Conservation (phyloP, 2,888 invertebrate species). For the Scaptodrosophila latifasciaeformis region DNA sequence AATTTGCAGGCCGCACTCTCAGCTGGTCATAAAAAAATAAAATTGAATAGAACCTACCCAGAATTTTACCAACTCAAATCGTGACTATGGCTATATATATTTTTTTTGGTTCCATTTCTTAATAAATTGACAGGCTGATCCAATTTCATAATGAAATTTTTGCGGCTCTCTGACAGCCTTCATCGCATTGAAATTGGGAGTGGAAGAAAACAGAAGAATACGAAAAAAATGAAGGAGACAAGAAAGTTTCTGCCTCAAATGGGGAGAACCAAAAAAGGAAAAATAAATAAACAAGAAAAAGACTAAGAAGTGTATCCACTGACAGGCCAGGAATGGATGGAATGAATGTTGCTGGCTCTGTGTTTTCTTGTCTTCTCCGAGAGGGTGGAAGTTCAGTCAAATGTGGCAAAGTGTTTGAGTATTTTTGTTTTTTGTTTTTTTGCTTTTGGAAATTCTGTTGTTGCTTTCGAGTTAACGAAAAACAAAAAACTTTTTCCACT, state of each 20-base stretch:
- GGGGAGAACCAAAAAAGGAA: slow-evolving; percentile 22
- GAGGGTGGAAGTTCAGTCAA: slow-evolving; percentile 35
- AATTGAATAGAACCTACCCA: too few relatives aligned
- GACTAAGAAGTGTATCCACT: slow-evolving; percentile 46
- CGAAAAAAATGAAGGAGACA: slow-evolving; percentile 15
- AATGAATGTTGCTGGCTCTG: too few relatives aligned
- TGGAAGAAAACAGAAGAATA: slow-evolving; percentile 37
- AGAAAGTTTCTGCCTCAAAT: slow-evolving; percentile 4
- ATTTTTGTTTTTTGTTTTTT: slow-evolving; percentile 33
- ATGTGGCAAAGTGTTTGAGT: slow-evolving; percentile 37
- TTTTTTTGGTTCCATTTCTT: slow-evolving; percentile 17
- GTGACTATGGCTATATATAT: too few relatives aligned
- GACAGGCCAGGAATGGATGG: slow-evolving; percentile 39
- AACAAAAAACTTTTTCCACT: slow-evolving; percentile 71
- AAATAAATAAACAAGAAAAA: slow-evolving; percentile 44
- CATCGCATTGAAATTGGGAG: slow-evolving; percentile 52
- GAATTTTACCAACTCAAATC: too few relatives aligned
- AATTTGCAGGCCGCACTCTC: slow-evolving; percentile 18
- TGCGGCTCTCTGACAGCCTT: slow-evolving; percentile 57
- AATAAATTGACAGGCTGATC: slow-evolving; percentile 72
- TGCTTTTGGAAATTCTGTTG: too few relatives aligned
- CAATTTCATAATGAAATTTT: slow-evolving; percentile 75
- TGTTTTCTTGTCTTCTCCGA: slow-evolving; percentile 2
- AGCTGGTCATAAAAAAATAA: too few relatives aligned
- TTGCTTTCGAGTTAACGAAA: slow-evolving; percentile 61